Base-by-base conservation (phyloP, 2,888 invertebrate species). In the Lycocerus yunnanus region DNA sequence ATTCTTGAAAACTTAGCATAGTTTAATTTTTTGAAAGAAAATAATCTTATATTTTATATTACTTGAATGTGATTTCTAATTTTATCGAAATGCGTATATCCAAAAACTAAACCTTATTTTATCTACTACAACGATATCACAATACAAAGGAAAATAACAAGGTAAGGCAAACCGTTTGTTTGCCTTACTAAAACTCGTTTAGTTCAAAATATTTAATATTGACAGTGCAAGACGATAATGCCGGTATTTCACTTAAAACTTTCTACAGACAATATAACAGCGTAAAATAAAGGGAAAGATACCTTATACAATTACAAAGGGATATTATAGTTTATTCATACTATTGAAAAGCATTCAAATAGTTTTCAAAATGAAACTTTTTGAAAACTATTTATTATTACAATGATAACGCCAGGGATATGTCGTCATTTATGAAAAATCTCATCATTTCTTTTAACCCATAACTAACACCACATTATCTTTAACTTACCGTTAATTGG, bases 191-290 rank as follows among this genome's bases (percentile, higher is more conserved):
- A n/a, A n/a, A n/a, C n/a, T n/a, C n/a, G n/a, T n/a, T n/a, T n/a
- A 70, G 74, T 71, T 71, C 73, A 75, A 79, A 79, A 79, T 79
- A 77, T 79, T 75, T 78, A 77, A 79, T 79, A 79, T 76, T 75
- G 77, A 77, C 77, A 79, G 74, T 79, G 76, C 73, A 71, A 77
- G 75, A 75, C 68, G 75, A 78, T 76, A 76, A 76, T 76, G 76
- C 73, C 71, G 76, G 73, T 72, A 73, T 73, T 76, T 76, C 69
- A 68, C 71, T 72, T 63, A 16, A 27, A 72, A 75, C 70, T 72
- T 70, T 43, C 68, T 58, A 60, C 66, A 76, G 43, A 68, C 67
- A 73, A 68, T 73, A 65, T 21, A 73, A 65, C 43, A 6, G 43
- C 27, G 43, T 43, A 43, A 43, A 43, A 43, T 43, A 43, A 43